Base-by-base conservation (phyloP, 2,797 vertebrate genomes). In the Mus spretus region DNA sequence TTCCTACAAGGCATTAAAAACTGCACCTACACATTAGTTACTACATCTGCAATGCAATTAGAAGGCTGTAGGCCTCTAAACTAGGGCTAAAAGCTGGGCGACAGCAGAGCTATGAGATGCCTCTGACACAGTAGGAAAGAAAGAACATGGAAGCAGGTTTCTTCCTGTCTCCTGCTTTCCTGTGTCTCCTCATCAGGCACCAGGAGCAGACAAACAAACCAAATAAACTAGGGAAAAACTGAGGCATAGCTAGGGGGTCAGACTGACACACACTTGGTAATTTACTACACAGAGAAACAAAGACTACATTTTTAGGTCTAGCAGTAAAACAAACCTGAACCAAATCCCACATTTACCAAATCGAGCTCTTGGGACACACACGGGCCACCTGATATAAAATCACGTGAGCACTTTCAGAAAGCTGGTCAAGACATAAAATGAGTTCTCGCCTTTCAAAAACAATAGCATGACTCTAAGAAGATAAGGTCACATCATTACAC, bases 121-220 rank as follows among this genome's bases (percentile, higher is more conserved):
- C 81, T 86, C 80, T 84, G 53, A 88, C 59, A 93, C 0, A 88
- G 24, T 11, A 5, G 28, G 93, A 92, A 96, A 80, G 61, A 44
- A 90, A 80, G 61, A 44, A 90, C 77, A 89, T 0, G 10, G 57
- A 90, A 93, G 70, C 50, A 87, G 55, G 53, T 80, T 86, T 91
- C 93, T 80, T 94, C 85, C 65, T 93, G 90, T 88, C 89, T 47
- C 95, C 70, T 95, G 97, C 82, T 83, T 95, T 94, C 90, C 75
- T 44, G 61, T 74, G 78, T 63, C 86, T 94, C 95, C 90, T 85
- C 83, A 55, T 95, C 82, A 92, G 63, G 95, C 97, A 94, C 12
- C 85, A 95, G 75, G 57, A 96, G 19, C 11, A 90, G 74, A 94
- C 31, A 88, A 63, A 70, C 90, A 85, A 92, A 83, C 13, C 82